These are phyloP conservation scores for Drosophila biarmipes DNA, from an alignment of 1,140 invertebrate species.

Conservation along the genomic window DNA sequence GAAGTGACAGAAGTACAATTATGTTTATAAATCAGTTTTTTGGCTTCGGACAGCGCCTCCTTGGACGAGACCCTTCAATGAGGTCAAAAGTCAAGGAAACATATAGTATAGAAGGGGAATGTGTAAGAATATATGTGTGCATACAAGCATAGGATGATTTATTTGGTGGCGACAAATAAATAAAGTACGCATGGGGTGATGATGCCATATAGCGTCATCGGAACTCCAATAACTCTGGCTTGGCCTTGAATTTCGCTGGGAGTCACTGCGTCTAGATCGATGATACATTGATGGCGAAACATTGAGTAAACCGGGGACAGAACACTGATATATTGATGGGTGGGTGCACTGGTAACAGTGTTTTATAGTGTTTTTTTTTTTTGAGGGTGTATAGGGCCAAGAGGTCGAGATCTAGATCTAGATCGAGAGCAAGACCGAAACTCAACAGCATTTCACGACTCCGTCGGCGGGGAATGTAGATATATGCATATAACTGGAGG, in stretches of 20 bases:
- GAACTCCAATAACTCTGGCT: not conserved
- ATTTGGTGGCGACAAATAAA: constrained; percentile 11
- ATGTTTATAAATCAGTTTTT: constrained; percentile 4
- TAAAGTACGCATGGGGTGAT: constrained; percentile 6
- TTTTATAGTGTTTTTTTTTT: not conserved
- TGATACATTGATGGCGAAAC: constrained; percentile 10
- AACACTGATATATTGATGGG: constrained; percentile 19
- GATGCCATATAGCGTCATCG: constrained; percentile 10
- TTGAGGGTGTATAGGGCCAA: not conserved
- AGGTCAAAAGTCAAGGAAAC: constrained; percentile 32
- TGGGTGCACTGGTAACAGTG: constrained; percentile 23
- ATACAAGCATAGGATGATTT: constrained; percentile 20
- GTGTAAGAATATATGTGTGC: constrained; percentile 23
- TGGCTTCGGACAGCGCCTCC: constrained; percentile 22
- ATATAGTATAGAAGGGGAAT: constrained; percentile 21
- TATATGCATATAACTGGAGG: constrained; percentile 4
- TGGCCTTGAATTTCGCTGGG: not conserved
- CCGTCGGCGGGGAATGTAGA: constrained; percentile 16
- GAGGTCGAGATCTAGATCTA: constrained; percentile 1
- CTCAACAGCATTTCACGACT: constrained; percentile 32
- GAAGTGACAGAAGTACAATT: constrained; percentile 16
- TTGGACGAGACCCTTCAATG: constrained; percentile 10
- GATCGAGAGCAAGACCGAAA: not conserved
- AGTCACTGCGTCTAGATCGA: constrained; percentile 3
- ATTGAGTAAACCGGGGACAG: constrained; percentile 8